phyloP scores from a whole-genome alignment of 2,888 invertebrate species.

The Caenorhabditis parvicauda region DNA sequence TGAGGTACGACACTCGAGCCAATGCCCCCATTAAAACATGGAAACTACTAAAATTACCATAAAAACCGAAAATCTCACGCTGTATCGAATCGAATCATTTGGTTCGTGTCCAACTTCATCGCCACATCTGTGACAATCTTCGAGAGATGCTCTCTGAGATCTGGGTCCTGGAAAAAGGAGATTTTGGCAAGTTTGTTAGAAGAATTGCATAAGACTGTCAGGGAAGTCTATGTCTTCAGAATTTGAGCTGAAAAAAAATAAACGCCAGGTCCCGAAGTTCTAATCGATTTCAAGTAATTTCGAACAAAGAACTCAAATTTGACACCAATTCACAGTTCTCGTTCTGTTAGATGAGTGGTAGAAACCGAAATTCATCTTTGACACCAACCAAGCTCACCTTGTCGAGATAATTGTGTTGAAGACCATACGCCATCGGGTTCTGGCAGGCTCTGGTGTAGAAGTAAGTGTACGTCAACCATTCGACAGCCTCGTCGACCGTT shows the following conservation, averaged over 20 bases:
- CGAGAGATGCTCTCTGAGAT: conserved; percentile 76
- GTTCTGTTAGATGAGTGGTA: too few relatives aligned
- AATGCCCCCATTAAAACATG: too few relatives aligned
- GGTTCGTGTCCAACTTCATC: conserved; percentile 81
- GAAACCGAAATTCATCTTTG: too few relatives aligned
- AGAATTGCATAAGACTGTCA: too few relatives aligned
- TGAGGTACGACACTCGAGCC: too few relatives aligned
- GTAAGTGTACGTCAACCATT: conserved; percentile 97
- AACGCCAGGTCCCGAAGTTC: too few relatives aligned
- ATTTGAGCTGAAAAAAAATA: too few relatives aligned
- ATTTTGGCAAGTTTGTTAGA: too few relatives aligned
- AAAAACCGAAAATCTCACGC: conserved; percentile 60
- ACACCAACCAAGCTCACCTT: conserved; percentile 68
- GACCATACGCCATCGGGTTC: conserved; percentile 80
- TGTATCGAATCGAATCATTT: conserved; percentile 88
- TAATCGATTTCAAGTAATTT: too few relatives aligned
- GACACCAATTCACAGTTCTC: not conserved
- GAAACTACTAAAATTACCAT: too few relatives aligned
- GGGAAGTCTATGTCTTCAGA: too few relatives aligned
- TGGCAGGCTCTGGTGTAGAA: conserved; percentile 87
- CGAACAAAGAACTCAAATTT: not conserved
- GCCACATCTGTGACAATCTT: conserved; percentile 80
- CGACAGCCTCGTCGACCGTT: conserved; percentile 89
- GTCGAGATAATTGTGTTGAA: conserved; percentile 68
- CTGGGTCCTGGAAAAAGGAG: conserved; percentile 73